Evolutionary conservation across 2,888 invertebrate species (phyloP).

Genomic region (Drosophila putrida): DNA sequence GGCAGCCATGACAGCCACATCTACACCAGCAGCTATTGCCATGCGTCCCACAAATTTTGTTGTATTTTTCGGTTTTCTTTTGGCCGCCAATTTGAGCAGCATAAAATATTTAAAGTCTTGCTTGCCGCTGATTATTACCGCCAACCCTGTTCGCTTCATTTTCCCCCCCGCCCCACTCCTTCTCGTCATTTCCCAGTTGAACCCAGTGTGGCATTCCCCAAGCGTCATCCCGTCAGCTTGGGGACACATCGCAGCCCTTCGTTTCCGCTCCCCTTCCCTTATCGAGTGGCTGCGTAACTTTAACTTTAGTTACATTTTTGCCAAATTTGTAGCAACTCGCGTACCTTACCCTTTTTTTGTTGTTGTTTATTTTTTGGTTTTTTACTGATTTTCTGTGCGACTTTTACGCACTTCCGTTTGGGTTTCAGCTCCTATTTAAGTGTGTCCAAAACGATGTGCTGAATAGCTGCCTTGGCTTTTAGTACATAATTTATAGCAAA

Average conservation of each 20-base stretch:
- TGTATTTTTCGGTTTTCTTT: constrained; percentile 45
- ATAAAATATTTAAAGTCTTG: constrained; percentile 80
- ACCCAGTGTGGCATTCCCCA: constrained; percentile 44
- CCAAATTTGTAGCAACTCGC: constrained; percentile 56
- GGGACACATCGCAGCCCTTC: constrained; percentile 55
- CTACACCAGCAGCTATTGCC: constrained; percentile 9
- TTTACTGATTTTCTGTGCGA: constrained; percentile 61
- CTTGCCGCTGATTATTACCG: constrained; percentile 77
- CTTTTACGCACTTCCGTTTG: constrained; percentile 69
- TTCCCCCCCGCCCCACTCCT: no score
- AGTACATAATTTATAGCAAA: constrained; percentile 75
- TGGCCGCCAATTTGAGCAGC: constrained; percentile 72
- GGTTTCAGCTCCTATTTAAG: constrained; percentile 32
- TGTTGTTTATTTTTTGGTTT: constrained; percentile 26
- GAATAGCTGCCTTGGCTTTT: constrained; percentile 67
- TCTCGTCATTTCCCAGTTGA: background rate
- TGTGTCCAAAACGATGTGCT: constrained; percentile 70
- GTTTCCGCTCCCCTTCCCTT: background rate
- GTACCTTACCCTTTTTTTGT: constrained; percentile 59
- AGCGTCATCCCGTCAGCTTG: constrained; percentile 46
- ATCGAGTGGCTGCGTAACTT: constrained; percentile 38
- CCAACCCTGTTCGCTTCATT: constrained; percentile 38
- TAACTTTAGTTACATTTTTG: constrained; percentile 56
- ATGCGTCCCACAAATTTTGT: constrained; percentile 16
- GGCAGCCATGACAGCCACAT: constrained; percentile 49